Conservation (phyloP, 2,113 vertebrate species). For the Cyrtonyx montezumae region DNA sequence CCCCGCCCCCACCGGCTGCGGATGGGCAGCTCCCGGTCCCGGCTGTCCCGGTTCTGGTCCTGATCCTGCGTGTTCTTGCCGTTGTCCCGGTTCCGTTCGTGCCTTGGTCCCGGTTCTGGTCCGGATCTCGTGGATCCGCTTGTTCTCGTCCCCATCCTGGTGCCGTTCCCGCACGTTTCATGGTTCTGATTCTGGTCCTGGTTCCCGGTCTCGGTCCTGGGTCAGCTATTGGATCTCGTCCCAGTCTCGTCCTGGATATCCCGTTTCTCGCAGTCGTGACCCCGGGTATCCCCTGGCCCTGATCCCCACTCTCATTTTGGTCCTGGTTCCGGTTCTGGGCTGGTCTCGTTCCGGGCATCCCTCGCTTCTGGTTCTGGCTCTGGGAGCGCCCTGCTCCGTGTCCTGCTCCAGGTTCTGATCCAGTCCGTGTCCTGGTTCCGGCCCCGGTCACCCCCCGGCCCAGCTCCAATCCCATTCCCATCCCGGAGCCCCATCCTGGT, state of each 20-base stretch:
- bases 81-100: neutral
- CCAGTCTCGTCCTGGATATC: neutral
- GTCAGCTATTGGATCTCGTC: too few species aligned
- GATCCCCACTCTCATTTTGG: too few species aligned
- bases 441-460: neutral
- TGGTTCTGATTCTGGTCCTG: too few species aligned
- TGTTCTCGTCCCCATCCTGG: too few species aligned
- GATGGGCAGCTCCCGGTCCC: neutral
- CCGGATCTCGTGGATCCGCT: too few species aligned
- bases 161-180: too few species aligned
- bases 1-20: too few species aligned
- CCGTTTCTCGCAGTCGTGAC: neutral
- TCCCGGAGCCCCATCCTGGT: neutral
- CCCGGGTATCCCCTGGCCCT: neutral
- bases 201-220: too few species aligned
- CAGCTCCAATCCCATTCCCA: neutral
- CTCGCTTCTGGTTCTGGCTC: neutral
- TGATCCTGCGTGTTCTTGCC: neutral
- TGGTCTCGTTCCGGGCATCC: neutral
- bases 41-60: neutral
- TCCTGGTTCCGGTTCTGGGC: neutral
- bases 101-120: neutral
- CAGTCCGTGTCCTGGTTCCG: neutral
- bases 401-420: neutral
- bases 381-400: neutral